phyloP scores from a whole-genome alignment of 2,888 invertebrate species.

The Nomada fabriciana region DNA sequence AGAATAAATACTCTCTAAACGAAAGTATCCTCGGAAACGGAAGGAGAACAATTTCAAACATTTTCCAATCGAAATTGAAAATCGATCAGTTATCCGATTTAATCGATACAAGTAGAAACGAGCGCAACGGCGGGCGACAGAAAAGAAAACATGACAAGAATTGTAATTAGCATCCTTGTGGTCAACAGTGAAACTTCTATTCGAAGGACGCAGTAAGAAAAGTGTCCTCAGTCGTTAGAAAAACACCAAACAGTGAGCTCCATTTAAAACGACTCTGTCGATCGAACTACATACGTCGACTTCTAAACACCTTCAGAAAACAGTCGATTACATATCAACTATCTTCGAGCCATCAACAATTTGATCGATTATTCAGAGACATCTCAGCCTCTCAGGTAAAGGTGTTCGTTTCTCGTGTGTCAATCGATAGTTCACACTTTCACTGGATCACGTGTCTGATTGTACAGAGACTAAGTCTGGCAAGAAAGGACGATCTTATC shows the following conservation, averaged over 20 bases:
- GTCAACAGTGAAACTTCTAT: neutral
- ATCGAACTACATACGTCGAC: neutral
- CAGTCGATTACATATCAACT: neutral
- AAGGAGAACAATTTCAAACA: too few species aligned
- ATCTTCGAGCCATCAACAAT: neutral
- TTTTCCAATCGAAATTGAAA: too few species aligned
- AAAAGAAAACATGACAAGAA: neutral
- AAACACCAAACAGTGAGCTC: neutral
- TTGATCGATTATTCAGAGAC: neutral
- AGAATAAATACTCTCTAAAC: too few species aligned
- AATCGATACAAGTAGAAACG: neutral
- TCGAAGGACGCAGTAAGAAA: conserved; percentile 1
- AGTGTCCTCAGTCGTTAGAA: neutral
- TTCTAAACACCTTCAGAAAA: neutral
- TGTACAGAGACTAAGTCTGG: neutral
- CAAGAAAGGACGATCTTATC: conserved; percentile 7
- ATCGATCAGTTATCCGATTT: too few species aligned
- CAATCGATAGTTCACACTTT: neutral
- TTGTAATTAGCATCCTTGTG: neutral
- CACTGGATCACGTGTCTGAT: neutral
- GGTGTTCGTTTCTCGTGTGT: too few species aligned
- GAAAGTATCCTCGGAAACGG: neutral
- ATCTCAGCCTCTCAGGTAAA: neutral
- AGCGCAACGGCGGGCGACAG: neutral
- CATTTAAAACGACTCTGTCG: too few species aligned